phyloP scores from a whole-genome alignment of 2,888 invertebrate species.

The Microdon myrmicae region DNA sequence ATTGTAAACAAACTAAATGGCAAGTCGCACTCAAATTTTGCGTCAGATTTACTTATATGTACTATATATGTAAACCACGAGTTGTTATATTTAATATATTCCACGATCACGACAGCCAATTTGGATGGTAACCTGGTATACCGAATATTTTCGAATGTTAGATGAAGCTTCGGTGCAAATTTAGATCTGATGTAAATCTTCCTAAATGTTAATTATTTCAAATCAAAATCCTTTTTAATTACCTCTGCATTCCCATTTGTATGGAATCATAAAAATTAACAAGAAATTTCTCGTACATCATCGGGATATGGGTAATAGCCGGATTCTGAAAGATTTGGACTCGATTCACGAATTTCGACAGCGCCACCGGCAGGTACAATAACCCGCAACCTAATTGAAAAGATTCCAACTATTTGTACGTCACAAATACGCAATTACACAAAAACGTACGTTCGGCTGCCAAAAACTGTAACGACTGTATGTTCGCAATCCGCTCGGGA shows the following conservation, averaged over 20 bases:
- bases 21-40: no score
- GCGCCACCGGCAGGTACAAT: slow-evolving; percentile 62
- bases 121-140: no score
- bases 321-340: slow-evolving; percentile 65
- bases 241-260: slow-evolving; percentile 59
- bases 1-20: no score
- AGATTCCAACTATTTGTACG: not conserved
- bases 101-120: no score
- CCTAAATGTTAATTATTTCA: no score
- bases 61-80: no score
- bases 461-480: slow-evolving; percentile 62
- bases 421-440: not conserved
- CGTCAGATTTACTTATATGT: no score
- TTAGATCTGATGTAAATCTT: no score
- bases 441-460: slow-evolving; percentile 63
- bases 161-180: not conserved
- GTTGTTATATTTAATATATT: no score
- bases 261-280: slow-evolving; percentile 63
- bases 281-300: slow-evolving; percentile 64
- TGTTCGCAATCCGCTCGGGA: slow-evolving; percentile 63
- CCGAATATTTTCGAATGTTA: no score
- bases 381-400: slow-evolving; percentile 61
- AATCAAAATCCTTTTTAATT: no score
- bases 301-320: slow-evolving; percentile 64
- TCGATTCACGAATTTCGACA: slow-evolving; percentile 63